Conservation (phyloP, 2,888 invertebrate genomes). For the Ernsta delagoae region DNA sequence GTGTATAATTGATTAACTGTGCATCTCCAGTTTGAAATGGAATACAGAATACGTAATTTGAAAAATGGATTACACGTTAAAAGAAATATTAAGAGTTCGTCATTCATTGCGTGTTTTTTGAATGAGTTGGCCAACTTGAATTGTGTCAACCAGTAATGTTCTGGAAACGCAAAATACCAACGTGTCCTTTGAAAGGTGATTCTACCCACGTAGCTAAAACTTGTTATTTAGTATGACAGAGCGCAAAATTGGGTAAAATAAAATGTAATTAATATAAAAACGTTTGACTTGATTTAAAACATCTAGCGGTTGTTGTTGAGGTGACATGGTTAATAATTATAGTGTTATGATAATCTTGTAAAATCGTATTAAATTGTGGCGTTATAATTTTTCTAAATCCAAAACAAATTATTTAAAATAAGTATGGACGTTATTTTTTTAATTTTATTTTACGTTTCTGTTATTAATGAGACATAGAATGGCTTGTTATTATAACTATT, state of each 20-base stretch:
- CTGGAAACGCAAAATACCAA: background rate
- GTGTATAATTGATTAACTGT: conserved; percentile 10
- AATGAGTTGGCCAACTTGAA: background rate
- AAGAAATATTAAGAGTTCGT: conserved; percentile 4
- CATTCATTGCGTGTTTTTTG: conserved; percentile 6
- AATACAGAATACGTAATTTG: conserved; percentile 20
- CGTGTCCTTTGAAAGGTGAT: background rate
- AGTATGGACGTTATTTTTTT: too few relatives aligned
- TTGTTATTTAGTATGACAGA: conserved; percentile 55
- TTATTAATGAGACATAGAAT: conserved; percentile 3
- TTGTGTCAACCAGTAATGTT: conserved; percentile 2
- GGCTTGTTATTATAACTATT: background rate
- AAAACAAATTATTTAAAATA: too few relatives aligned
- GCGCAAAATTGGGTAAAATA: conserved; percentile 64
- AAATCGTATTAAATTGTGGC: conserved; percentile 15
- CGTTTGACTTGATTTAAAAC: conserved; percentile 21
- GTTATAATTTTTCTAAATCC: conserved; percentile 14
- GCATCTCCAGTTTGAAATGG: conserved; percentile 9
- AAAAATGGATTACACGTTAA: conserved; percentile 11
- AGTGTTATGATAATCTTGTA: conserved; percentile 42
- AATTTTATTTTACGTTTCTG: background rate
- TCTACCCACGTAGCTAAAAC: conserved; percentile 22
- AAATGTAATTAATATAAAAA: conserved; percentile 64
- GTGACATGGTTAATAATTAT: conserved; percentile 51
- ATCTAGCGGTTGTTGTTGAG: conserved; percentile 24